A percentile compares a stretch with the other conserved stretches of the same genome.
phyloP scores from a whole-genome alignment of 2,113 vertebrate species.

The Gallinago media region DNA sequence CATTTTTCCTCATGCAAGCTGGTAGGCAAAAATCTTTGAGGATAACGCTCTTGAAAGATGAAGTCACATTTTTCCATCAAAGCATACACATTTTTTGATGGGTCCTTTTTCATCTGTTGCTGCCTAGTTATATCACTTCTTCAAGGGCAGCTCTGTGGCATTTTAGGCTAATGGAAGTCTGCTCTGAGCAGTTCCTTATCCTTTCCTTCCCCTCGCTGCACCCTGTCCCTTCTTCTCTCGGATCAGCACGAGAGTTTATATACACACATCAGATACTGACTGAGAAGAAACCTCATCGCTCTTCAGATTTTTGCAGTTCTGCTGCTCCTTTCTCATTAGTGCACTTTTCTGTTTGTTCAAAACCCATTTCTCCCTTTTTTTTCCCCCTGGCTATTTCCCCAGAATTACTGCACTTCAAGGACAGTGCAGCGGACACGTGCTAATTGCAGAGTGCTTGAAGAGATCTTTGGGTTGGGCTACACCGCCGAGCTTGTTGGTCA shows the following conservation, averaged over 20 bases:
- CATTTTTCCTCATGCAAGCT: background rate
- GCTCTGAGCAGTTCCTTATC: background rate
- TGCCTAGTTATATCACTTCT: background rate
- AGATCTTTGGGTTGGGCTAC: background rate
- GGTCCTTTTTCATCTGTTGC: background rate
- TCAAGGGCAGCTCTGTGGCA: background rate
- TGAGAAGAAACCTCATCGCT: background rate
- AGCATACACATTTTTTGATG: background rate
- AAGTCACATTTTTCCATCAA: background rate
- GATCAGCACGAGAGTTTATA: background rate
- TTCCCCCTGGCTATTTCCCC: background rate
- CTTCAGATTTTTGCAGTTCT: background rate
- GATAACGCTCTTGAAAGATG: background rate
- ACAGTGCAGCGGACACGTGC: background rate
- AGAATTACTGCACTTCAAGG: background rate
- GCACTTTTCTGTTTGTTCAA: background rate
- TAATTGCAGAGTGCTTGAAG: background rate
- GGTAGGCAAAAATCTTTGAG: background rate
- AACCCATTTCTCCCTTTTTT: background rate
- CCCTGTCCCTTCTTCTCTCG: background rate
- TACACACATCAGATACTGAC: background rate
- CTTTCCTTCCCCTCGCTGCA: background rate
- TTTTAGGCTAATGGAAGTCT: background rate
- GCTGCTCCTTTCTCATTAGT: background rate
- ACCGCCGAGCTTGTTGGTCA: background rate